These are phyloP conservation scores for Aricia agestis DNA, from an alignment of 1,140 invertebrate genomes.

Conservation along the genomic window DNA sequence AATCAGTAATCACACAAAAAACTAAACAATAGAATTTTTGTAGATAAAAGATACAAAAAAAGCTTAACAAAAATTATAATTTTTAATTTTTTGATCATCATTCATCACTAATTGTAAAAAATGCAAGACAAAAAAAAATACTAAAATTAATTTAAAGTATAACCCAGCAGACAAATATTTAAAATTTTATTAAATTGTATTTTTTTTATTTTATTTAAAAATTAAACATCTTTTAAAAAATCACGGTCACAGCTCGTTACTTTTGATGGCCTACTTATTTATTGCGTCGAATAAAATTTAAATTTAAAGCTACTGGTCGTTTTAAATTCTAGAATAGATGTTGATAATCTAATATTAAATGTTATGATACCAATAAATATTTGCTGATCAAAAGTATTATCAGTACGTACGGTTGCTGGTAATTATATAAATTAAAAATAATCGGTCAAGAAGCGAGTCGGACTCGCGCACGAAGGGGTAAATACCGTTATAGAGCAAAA, in stretches of 20 bases:
- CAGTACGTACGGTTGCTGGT: too few species aligned
- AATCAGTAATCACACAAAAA: not conserved
- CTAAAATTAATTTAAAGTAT: too few species aligned
- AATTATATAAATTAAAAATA: too few species aligned
- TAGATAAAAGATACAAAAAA: not conserved
- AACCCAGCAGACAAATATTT: too few species aligned
- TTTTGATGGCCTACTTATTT: not conserved
- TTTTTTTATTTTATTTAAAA: too few species aligned
- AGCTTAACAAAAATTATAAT: not conserved
- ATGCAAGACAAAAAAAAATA: not conserved
- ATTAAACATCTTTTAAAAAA: not conserved
- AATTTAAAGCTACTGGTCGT: not conserved
- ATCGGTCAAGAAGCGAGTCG: too few species aligned
- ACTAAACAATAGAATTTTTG: not conserved
- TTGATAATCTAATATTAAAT: not conserved
- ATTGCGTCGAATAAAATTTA: not conserved
- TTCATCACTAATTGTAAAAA: too few species aligned
- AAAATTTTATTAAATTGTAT: too few species aligned
- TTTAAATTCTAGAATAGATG: not conserved
- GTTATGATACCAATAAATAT: not conserved
- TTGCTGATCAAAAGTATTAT: not conserved
- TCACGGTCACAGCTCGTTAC: not conserved
- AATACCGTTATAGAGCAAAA: too few species aligned
- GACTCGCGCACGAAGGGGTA: too few species aligned
- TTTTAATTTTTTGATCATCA: not conserved